Evolutionary conservation across 2,888 invertebrate genomes (phyloP), one percentile per base, ranked within the genome.

Genomic region (Apodemia mormo): DNA sequence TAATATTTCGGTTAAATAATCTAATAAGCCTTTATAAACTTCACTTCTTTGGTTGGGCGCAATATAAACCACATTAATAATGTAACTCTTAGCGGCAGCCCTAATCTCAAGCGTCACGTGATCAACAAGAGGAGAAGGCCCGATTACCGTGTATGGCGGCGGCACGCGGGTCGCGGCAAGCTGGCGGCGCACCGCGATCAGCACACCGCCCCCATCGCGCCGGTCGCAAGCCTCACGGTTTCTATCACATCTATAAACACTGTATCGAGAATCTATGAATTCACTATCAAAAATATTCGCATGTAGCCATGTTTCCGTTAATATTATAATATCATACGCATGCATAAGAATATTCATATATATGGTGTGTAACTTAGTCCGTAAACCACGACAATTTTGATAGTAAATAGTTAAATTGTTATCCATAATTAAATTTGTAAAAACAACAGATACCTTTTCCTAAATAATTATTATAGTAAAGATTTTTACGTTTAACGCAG

Each of bases 301-400:
- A 29, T 68, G 69, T n/a, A 75, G 45, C 73, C 74, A 75, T 0
- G 73, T 74, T 56, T 75, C 76, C 2, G 71, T 72, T 22, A 75
- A 29, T 29, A 75, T 65, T 29, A 74, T 73, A 2, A 76, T 37
- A 43, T 76, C 76, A 66, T 75, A 75, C 9, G 68, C 30, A n/a
- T 73, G 68, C 37, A 67, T 7, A 22, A 76, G 68, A 33, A 74
- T 72, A 64, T 72, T 75, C 66, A 72, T 73, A 14, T 70, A 74
- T n/a, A 72, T 30, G 22, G 71, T 72, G 52, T 73, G 68, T 37
- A 71, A 54, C 52, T 74, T 73, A 5, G 74, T 76, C 73, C 73
- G n/a, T n/a, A n/a, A n/a, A n/a, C n/a, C n/a, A n/a, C n/a, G n/a
- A n/a, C n/a, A n/a, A n/a, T n/a, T n/a, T 65, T 75, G 74, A 52